Base-by-base conservation (phyloP, 2,888 invertebrate genomes). In the Drosophila meridiana region DNA sequence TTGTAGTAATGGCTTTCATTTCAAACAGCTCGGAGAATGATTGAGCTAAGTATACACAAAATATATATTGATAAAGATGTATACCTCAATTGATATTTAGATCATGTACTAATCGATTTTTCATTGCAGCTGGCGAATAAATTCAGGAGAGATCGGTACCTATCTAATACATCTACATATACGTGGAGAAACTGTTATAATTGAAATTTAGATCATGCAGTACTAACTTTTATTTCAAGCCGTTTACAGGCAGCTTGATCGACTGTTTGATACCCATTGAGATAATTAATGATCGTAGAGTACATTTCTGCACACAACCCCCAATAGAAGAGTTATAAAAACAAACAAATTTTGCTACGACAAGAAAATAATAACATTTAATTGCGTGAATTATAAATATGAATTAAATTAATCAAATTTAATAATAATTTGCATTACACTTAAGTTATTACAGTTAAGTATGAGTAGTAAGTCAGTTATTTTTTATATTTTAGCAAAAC, bases 391-490 rank as follows among this genome's bases (percentile, higher is more conserved):
- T 86, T 89, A 86, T 86, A 87, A 89, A 89, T 89, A 87, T 87
- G 83, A 87, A 87, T 87, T 85, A 87, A 85, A 83, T 89, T 85
- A 87, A 86, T 89, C 83, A 87, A 87, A 85, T 89, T 87, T 87
- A 89, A 87, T 87, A 87, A 84, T 85, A 89, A 88, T 83, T 89
- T 85, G 77, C 78, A 89, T 86, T 86, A 89, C 76, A 86, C 82
- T 86, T 89, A 86, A 89, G 89, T 86, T 80, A 82, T 78, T 80
- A 82, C 75, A 78, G 82, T 80, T 86, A 89, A 85, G 79, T 85
- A 88, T 85, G 89, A 89, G 89, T 89, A 87, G 89, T 87, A 87
- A 85, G 88, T 89, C 90, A 89, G 85, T 87, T 87, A 82, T 78
- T 65, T 52, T 82, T 77, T 73, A 75, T 80, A 79, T 76, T 68